A percentile compares a stretch with the other conserved stretches of the same genome.
Evolutionary conservation across 2,113 vertebrate species (phyloP).

Genomic region (Pseudopipra pipra): DNA sequence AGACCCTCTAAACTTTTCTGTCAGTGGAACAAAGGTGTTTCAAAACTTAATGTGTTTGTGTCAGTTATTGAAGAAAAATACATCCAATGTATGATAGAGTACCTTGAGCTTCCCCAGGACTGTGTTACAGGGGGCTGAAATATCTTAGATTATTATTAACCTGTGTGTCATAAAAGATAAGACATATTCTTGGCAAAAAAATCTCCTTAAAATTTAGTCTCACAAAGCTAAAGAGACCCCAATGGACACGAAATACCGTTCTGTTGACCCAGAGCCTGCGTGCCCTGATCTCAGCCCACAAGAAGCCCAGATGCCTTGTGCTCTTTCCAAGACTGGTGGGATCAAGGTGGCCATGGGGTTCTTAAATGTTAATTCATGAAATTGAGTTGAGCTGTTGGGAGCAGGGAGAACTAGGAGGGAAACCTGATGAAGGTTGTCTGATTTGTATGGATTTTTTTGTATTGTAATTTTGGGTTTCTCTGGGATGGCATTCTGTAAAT

Average conservation of each 20-base stretch:
- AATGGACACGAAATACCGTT: fast-evolving
- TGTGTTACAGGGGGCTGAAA: background rate
- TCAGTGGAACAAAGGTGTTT: background rate
- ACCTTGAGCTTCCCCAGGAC: background rate
- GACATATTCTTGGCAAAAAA: background rate
- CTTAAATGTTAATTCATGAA: background rate
- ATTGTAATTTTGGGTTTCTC: background rate
- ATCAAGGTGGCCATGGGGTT: fast-evolving
- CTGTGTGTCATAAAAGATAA: background rate
- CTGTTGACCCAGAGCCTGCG: background rate
- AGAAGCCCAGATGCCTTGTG: background rate
- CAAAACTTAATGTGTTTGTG: background rate
- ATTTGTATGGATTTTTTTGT: background rate
- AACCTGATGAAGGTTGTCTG: background rate
- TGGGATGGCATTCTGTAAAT: background rate
- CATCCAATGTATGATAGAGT: background rate
- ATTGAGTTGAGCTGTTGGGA: background rate
- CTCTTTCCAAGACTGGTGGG: background rate
- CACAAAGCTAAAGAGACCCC: background rate
- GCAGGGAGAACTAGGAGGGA: background rate
- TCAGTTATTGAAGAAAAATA: background rate
- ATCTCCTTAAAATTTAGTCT: background rate
- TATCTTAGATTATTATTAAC: background rate
- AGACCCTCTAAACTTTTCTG: background rate
- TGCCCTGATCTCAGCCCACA: background rate